Evolutionary conservation across 2,797 vertebrate species (phyloP).

Genomic region (Coluber constrictor): DNA sequence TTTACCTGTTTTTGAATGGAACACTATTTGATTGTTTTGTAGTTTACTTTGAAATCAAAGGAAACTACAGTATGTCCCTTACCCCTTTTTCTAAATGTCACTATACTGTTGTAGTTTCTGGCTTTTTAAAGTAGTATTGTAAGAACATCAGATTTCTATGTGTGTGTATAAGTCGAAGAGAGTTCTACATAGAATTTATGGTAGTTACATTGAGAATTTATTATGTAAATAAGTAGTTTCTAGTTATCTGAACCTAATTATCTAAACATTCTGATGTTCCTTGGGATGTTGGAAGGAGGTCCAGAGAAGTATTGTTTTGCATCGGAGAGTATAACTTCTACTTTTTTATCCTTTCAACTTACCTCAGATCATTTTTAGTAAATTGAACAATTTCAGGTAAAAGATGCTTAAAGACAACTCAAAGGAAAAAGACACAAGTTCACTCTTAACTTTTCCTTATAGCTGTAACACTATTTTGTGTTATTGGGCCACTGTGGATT

Average conservation of each 20-base stretch:
- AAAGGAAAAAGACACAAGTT: background rate
- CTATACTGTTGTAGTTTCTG: background rate
- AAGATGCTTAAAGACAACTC: background rate
- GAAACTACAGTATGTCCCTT: background rate
- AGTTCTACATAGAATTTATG: background rate
- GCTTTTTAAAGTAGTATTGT: background rate
- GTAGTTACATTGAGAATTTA: background rate
- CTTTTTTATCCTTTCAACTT: background rate
- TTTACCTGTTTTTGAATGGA: conserved; percentile 12
- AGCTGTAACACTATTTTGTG: background rate
- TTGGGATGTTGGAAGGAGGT: background rate
- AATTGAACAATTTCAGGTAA: background rate
- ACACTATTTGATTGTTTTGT: conserved; percentile 22
- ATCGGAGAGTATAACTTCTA: accelerated
- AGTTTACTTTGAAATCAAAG: background rate
- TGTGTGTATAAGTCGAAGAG: background rate
- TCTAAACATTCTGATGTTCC: background rate
- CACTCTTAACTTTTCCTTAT: background rate
- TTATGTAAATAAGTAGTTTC: background rate
- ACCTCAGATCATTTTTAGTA: background rate
- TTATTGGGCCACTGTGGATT: background rate
- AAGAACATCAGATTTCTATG: background rate
- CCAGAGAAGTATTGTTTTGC: background rate
- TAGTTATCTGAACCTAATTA: background rate
- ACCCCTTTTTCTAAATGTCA: background rate